phyloP scores from a whole-genome alignment of 1,140 invertebrate species.

The Procambarus clarkii region DNA sequence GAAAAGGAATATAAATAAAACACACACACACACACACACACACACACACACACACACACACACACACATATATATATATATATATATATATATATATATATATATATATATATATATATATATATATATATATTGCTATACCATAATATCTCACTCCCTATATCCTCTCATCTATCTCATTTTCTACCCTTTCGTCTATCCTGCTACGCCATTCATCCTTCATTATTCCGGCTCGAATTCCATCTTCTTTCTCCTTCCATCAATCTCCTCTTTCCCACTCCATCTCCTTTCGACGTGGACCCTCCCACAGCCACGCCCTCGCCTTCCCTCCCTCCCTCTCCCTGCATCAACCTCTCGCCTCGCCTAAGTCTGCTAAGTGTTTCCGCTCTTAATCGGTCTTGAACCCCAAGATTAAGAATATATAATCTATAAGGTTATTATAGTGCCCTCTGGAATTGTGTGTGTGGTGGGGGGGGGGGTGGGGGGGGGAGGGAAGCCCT shows the following conservation, averaged over 20 bases:
- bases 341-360: background rate
- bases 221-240: background rate
- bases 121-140: background rate
- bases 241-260: background rate
- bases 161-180: too few relatives aligned
- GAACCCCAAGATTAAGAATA: background rate
- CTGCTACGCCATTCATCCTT: background rate
- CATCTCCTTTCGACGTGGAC: background rate
- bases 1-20: too few relatives aligned
- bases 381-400: background rate
- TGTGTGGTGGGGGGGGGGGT: too few relatives aligned
- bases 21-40: too few relatives aligned
- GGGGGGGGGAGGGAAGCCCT: too few relatives aligned
- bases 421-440: too few relatives aligned
- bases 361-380: background rate
- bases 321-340: background rate
- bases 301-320: background rate
- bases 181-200: too few relatives aligned
- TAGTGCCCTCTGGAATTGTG: too few relatives aligned
- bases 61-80: background rate
- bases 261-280: background rate
- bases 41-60: too few relatives aligned
- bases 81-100: conserved; percentile 33
- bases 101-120: conserved; percentile 28
- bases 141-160: too few relatives aligned